These are phyloP conservation scores for Drosophila kohkoa DNA, from an alignment of 1,140 invertebrate species.

Conservation along the genomic window DNA sequence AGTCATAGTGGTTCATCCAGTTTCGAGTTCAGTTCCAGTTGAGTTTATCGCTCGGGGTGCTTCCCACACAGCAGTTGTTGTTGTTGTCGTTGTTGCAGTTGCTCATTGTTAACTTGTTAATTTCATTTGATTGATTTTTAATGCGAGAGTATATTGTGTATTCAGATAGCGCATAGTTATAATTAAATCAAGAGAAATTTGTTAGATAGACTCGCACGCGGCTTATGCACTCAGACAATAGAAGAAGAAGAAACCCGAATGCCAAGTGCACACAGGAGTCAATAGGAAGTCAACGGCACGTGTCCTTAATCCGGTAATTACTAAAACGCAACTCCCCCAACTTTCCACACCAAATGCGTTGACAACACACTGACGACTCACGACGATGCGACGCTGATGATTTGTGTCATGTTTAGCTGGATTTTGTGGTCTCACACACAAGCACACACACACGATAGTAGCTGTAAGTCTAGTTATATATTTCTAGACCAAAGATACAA, in stretches of 20 bases:
- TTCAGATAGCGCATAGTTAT: conserved; percentile 68
- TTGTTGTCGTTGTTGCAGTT: neutral
- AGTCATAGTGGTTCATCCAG: conserved; percentile 13
- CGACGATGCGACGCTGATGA: neutral
- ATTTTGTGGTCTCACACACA: neutral
- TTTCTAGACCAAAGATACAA: conserved; percentile 27
- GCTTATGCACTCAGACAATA: conserved; percentile 64
- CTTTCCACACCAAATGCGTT: neutral
- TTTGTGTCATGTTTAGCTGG: conserved; percentile 24
- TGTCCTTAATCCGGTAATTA: conserved; percentile 83
- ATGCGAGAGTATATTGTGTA: conserved; percentile 53
- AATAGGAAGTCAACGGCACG: conserved; percentile 78
- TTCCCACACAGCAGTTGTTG: conserved; percentile 64
- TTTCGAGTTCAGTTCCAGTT: conserved; percentile 20
- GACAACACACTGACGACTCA: neutral
- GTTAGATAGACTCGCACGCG: conserved; percentile 61
- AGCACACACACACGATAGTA: conserved; percentile 35
- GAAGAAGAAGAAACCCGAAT: conserved; percentile 28
- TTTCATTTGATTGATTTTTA: conserved; percentile 82
- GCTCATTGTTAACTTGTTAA: conserved; percentile 80
- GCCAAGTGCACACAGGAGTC: conserved; percentile 72
- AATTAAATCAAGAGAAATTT: conserved; percentile 72
- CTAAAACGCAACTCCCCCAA: conserved; percentile 33
- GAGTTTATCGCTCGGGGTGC: conserved; percentile 54
- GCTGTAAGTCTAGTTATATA: conserved; percentile 8